Percentiles rank a stretch among this genome's conserved stretches.
Evolutionary conservation across 2,113 vertebrate genomes (phyloP).

Genomic region (Machaerirhynchus nigripectus): DNA sequence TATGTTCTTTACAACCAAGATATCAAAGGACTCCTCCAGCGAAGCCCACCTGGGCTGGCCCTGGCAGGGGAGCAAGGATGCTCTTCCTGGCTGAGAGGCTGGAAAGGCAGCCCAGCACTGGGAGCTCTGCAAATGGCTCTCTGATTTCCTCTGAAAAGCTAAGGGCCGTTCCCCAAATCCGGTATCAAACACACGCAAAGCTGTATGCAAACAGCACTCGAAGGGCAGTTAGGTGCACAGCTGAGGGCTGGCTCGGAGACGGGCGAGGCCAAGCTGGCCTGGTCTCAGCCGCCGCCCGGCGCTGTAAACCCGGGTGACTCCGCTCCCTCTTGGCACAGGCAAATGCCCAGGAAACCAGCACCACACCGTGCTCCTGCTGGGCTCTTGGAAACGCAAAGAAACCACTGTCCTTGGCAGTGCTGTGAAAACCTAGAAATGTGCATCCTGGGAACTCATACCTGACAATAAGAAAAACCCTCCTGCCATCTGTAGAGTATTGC

Average conservation of each 20-base stretch:
- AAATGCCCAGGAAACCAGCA: neutral
- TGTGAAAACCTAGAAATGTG: neutral
- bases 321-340: neutral
- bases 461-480: neutral
- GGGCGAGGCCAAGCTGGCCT: neutral
- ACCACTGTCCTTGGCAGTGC: neutral
- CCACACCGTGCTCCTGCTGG: neutral
- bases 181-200: neutral
- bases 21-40: neutral
- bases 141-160: neutral
- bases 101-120: neutral
- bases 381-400: neutral
- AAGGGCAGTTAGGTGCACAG: fast-evolving
- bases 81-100: fast-evolving
- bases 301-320: neutral
- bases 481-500: neutral
- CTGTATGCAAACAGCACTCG: neutral
- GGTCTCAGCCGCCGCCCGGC: neutral
- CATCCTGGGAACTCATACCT: neutral
- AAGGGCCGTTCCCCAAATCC: neutral
- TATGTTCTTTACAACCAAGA: neutral
- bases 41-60: fast-evolving
- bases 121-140: neutral
- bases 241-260: neutral
- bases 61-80: neutral